phyloP scores from a whole-genome alignment of 2,113 vertebrate genomes.

The Mesembrinibis cayennensis region DNA sequence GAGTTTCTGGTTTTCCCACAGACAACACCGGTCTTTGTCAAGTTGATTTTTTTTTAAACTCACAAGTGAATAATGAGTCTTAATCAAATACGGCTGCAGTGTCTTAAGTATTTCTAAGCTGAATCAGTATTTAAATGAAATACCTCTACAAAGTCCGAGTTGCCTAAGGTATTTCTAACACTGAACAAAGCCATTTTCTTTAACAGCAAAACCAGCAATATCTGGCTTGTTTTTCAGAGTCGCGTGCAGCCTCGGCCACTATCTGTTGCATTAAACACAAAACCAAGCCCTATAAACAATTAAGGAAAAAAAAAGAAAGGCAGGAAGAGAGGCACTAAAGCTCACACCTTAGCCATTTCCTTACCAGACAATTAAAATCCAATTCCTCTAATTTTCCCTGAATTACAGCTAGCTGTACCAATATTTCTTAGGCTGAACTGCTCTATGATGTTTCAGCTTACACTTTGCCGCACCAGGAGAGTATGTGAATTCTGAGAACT shows the following conservation, averaged over 20 bases:
- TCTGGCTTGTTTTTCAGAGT: not conserved
- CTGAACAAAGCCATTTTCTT: not conserved
- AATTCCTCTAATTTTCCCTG: not conserved
- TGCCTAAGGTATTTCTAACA: not conserved
- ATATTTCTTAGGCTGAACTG: not conserved
- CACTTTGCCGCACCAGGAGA: not conserved
- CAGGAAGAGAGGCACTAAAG: not conserved
- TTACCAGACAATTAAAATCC: not conserved
- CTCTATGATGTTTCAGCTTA: not conserved
- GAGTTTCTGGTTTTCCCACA: slow-evolving; percentile 36
- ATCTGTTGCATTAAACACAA: not conserved
- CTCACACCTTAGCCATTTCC: not conserved
- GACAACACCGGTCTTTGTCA: not conserved
- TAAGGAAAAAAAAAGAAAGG: not conserved
- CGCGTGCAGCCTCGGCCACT: accelerated
- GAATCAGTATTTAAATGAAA: not conserved
- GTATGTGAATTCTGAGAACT: accelerated
- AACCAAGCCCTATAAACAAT: not conserved
- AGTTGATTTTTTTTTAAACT: not conserved
- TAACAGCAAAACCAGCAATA: not conserved
- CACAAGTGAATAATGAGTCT: not conserved
- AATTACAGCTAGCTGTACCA: not conserved
- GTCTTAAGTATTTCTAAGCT: not conserved
- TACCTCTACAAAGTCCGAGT: not conserved
- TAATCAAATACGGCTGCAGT: not conserved